Evolutionary conservation across 2,113 vertebrate species (phyloP), one percentile per base, ranked within the genome.

Genomic region (Dryoscopus gambensis): DNA sequence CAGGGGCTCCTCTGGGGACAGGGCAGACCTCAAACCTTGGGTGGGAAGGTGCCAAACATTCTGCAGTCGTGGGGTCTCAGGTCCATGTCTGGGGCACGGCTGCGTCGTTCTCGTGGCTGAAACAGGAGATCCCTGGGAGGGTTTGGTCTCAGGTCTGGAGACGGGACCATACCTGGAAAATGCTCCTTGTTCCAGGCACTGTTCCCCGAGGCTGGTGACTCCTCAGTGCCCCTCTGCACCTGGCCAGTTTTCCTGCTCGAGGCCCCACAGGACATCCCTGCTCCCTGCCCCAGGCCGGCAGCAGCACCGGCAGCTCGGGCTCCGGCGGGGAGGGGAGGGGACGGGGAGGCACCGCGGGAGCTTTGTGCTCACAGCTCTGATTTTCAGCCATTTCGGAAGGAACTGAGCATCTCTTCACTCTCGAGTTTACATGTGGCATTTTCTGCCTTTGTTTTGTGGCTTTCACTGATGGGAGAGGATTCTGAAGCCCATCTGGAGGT

Each of bases 341-440:
- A 9, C 0, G 0, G 5, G 33, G 6, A 63, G 23, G 22, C 27
- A 15, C 9, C 23, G 1, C 0, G 1, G n/a, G 23, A 70, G 10
- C 76, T 75, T 21, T 9, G n/a, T 55, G 47, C 15, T 40, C 39
- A 30, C 14, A 76, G 52, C 31, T 70, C 79, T 30, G 49, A 1
- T 37, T 73, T 69, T 6, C 49, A 53, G 64, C 59, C 59, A 1
- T 23, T 50, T 33, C 52, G 7, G 57, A 23, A 30, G n/a, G 37
- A 25, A 6, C 2, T 82, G 37, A 22, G 46, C 6, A 1, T 22
- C 62, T 67, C 42, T 60, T 56, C 65, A 2, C 44, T 65, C 67
- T 42, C 8, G 0, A 20, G 30, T 16, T 76, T 22, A 50, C 31
- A 2, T 5, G 11, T 23, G 23, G 49, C 46, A 4, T n/a, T 88